Evolutionary conservation across 2,888 invertebrate species (phyloP).

Genomic region (Unio pictorum): DNA sequence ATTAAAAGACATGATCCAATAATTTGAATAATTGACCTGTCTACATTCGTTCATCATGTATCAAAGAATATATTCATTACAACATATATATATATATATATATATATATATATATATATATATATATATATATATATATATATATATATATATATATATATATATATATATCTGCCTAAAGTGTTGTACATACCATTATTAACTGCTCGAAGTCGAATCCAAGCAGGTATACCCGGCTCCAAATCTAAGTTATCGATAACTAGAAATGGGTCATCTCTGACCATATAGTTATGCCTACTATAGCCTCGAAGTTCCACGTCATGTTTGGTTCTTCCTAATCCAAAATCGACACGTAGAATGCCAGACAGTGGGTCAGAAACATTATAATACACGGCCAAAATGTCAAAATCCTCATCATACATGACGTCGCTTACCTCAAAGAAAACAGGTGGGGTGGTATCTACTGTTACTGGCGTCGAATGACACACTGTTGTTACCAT

Average conservation of each 20-base stretch:
- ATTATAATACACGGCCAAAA: constrained; percentile 48
- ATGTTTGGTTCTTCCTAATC: constrained; percentile 50
- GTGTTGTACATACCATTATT: constrained; percentile 40
- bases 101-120: too few relatives aligned
- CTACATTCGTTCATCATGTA: too few relatives aligned
- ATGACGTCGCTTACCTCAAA: constrained; percentile 41
- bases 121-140: too few relatives aligned
- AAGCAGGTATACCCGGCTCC: constrained; percentile 49
- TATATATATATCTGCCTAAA: too few relatives aligned
- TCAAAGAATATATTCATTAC: too few relatives aligned
- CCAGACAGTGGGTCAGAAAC: constrained; percentile 39
- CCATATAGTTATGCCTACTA: constrained; percentile 34
- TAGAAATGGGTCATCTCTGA: constrained; percentile 37
- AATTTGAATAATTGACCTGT: too few relatives aligned
- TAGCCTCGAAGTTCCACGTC: constrained; percentile 44
- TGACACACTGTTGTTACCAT: constrained; percentile 56
- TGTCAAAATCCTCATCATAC: constrained; percentile 53
- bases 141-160: too few relatives aligned
- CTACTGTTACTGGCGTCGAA: constrained; percentile 46
- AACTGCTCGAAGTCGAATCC: constrained; percentile 50
- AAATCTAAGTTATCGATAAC: constrained; percentile 48
- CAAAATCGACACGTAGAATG: constrained; percentile 46
- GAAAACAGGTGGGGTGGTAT: constrained; percentile 49
- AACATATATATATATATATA: too few relatives aligned
- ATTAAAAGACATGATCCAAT: too few relatives aligned